A percentile compares a stretch with the other conserved stretches of the same genome.
Conservation (phyloP, 35 echinoderm and acorn worm species). For the Apostichopus parvimensis region DNA sequence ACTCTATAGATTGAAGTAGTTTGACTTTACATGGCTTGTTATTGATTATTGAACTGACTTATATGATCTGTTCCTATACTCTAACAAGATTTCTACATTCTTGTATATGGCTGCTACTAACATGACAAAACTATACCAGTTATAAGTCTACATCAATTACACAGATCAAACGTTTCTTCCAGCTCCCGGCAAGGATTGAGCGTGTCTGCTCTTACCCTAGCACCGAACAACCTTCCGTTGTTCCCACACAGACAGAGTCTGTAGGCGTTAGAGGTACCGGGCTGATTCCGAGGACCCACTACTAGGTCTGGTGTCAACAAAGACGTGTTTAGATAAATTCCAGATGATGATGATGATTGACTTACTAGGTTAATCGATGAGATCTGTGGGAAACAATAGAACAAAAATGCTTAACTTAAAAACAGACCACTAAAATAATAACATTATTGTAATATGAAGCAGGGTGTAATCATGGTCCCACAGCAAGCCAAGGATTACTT, state of each 20-base stretch:
- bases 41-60: too few relatives aligned
- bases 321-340: slow-evolving; percentile 38
- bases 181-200: slow-evolving; percentile 31
- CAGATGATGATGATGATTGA: slow-evolving; percentile 19
- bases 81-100: too few relatives aligned
- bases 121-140: background rate
- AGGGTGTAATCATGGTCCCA: too few relatives aligned
- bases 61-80: too few relatives aligned
- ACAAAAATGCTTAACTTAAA: too few relatives aligned
- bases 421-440: too few relatives aligned
- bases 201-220: background rate
- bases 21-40: too few relatives aligned
- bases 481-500: too few relatives aligned
- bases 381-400: slow-evolving; percentile 4
- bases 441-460: too few relatives aligned
- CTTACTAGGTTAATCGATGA: background rate
- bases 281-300: background rate
- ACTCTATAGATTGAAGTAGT: too few relatives aligned
- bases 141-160: background rate
- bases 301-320: background rate
- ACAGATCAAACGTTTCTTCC: slow-evolving; percentile 31
- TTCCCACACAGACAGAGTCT: slow-evolving; percentile 32
- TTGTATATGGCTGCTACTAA: too few relatives aligned
- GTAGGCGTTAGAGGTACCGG: background rate
- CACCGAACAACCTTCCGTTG: slow-evolving; percentile 34